Evolutionary conservation across 2,113 vertebrate species (phyloP).

Genomic region (Phoxinus phoxinus): DNA sequence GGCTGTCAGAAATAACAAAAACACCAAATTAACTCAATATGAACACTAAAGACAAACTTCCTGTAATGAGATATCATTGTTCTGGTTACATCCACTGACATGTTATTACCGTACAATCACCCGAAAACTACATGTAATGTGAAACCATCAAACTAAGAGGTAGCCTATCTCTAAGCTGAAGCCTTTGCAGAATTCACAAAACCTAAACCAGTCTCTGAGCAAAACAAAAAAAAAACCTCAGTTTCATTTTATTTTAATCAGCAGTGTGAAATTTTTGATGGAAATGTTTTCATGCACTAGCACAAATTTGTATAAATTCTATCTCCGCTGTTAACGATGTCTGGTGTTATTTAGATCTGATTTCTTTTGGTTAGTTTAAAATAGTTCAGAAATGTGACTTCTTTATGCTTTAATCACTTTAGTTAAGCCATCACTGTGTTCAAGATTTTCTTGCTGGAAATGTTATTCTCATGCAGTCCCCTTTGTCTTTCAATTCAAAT

Average conservation of each 20-base stretch:
- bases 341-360: slow-evolving; percentile 5
- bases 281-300: slow-evolving; percentile 17
- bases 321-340: background rate
- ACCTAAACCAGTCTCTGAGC: background rate
- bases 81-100: background rate
- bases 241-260: background rate
- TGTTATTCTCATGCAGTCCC: background rate
- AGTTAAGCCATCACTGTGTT: background rate
- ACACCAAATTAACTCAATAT: background rate
- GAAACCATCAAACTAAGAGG: background rate
- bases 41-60: background rate
- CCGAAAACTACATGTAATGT: background rate
- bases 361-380: background rate
- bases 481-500: background rate
- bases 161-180: background rate
- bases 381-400: background rate
- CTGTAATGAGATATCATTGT: background rate
- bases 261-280: slow-evolving; percentile 23
- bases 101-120: background rate
- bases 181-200: background rate
- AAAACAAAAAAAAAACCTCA: background rate
- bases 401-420: background rate
- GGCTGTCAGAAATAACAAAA: background rate
- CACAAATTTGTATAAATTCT: background rate
- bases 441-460: background rate